Evolutionary conservation across 2,113 vertebrate genomes (phyloP).

Genomic region (Fregetta grallaria): DNA sequence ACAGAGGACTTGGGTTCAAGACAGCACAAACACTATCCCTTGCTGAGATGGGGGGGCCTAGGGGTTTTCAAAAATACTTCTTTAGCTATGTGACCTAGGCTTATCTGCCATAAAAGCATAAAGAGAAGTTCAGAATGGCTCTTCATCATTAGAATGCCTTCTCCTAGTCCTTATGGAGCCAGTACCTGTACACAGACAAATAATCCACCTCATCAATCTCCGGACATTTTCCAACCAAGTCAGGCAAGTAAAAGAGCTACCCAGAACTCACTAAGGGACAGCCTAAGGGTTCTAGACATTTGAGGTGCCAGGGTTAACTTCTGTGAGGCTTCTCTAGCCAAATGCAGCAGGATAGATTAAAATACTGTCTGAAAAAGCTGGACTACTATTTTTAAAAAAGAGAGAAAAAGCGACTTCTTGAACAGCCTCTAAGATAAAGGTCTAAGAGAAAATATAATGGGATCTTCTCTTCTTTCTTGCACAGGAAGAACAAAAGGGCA

Average conservation of each 20-base stretch:
- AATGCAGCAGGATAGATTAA: not conserved
- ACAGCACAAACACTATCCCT: not conserved
- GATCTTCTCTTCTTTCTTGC: not conserved
- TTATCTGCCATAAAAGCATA: not conserved
- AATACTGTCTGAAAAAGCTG: not conserved
- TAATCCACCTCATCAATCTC: not conserved
- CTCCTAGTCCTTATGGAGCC: not conserved
- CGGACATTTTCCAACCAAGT: not conserved
- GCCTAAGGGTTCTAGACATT: not conserved
- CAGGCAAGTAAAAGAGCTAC: not conserved
- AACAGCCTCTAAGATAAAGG: not conserved
- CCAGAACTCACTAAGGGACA: not conserved
- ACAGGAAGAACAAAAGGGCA: not conserved
- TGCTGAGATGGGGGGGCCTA: not conserved
- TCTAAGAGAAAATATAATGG: not conserved
- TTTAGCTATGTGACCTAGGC: not conserved
- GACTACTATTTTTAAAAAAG: not conserved
- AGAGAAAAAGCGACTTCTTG: not conserved
- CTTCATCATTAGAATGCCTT: not conserved
- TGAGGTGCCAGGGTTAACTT: not conserved
- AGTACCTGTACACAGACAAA: not conserved
- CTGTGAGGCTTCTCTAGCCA: not conserved
- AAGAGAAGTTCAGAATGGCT: not conserved
- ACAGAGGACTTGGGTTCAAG: not conserved
- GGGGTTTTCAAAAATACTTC: not conserved